A percentile compares a stretch with the other conserved stretches of the same genome.
Evolutionary conservation across 2,888 invertebrate species (phyloP).

Genomic region (Drosophila cyrtoloma): DNA sequence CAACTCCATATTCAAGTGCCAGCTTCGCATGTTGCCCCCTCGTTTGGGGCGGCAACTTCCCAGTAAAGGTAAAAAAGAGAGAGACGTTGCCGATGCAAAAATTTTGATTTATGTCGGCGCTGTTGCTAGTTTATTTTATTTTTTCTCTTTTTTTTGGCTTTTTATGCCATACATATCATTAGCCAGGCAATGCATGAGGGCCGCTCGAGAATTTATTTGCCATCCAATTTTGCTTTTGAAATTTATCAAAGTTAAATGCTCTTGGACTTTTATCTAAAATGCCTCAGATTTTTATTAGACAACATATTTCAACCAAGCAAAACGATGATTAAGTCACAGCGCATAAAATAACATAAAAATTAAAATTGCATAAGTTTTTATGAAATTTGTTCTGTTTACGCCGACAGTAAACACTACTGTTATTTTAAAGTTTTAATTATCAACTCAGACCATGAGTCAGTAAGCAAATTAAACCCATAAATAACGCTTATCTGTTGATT

Average conservation of each 20-base stretch:
- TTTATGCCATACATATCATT: conserved; percentile 78
- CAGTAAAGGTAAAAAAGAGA: conserved; percentile 41
- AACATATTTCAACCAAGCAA: neutral
- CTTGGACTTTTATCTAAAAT: neutral
- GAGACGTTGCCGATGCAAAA: conserved; percentile 51
- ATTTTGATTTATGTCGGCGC: conserved; percentile 73
- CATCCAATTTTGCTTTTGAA: too few species aligned
- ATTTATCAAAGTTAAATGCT: neutral
- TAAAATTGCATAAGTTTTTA: neutral
- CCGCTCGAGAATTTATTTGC: neutral
- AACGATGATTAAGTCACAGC: neutral
- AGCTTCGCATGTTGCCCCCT: conserved; percentile 44
- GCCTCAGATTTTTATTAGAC: neutral
- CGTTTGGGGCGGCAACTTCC: conserved; percentile 53
- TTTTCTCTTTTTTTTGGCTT: conserved; percentile 20
- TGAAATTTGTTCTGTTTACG: too few species aligned
- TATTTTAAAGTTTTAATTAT: neutral
- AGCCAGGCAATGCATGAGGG: conserved; percentile 39
- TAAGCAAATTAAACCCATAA: neutral
- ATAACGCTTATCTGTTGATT: neutral
- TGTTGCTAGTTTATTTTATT: conserved; percentile 41
- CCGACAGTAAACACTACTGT: too few species aligned
- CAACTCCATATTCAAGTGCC: conserved; percentile 52
- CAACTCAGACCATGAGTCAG: neutral
- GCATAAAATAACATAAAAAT: neutral